Conservation (phyloP, 1,140 invertebrate species). For the Polyergus mexicanus region DNA sequence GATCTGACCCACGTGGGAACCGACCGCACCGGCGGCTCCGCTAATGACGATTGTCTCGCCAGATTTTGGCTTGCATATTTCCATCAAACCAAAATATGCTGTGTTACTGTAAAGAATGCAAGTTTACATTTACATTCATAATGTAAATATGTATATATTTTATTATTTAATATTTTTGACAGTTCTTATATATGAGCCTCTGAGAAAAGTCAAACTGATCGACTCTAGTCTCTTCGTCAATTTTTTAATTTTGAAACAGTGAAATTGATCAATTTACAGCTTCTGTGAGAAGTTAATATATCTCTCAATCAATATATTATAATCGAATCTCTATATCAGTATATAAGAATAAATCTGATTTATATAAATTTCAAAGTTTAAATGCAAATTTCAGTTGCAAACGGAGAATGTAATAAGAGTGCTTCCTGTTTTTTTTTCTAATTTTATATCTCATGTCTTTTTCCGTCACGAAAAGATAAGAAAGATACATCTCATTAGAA, state of each 20-base stretch:
- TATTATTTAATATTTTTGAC: neutral
- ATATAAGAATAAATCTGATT: neutral
- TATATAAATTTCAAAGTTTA: neutral
- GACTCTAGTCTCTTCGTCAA: too few species aligned
- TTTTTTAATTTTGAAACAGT: too few species aligned
- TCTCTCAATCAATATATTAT: neutral
- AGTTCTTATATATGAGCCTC: neutral
- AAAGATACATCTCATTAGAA: neutral
- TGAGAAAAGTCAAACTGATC: too few species aligned
- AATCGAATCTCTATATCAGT: neutral
- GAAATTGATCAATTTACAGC: too few species aligned
- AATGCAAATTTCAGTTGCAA: neutral
- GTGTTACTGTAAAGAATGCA: conserved; percentile 87
- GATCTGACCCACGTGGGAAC: conserved; percentile 91
- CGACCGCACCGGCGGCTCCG: conserved; percentile 90
- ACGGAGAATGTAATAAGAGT: neutral
- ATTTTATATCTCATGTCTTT: neutral
- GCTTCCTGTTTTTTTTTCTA: neutral
- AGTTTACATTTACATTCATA: neutral
- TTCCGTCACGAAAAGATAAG: neutral
- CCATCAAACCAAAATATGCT: conserved; percentile 91
- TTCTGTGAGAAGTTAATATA: too few species aligned
- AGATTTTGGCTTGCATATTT: conserved; percentile 89
- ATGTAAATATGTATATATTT: neutral
- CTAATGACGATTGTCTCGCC: conserved; percentile 91